These are phyloP conservation scores for Sebastes steindachneri DNA, from an alignment of 2,797 vertebrate genomes.

Conservation along the genomic window DNA sequence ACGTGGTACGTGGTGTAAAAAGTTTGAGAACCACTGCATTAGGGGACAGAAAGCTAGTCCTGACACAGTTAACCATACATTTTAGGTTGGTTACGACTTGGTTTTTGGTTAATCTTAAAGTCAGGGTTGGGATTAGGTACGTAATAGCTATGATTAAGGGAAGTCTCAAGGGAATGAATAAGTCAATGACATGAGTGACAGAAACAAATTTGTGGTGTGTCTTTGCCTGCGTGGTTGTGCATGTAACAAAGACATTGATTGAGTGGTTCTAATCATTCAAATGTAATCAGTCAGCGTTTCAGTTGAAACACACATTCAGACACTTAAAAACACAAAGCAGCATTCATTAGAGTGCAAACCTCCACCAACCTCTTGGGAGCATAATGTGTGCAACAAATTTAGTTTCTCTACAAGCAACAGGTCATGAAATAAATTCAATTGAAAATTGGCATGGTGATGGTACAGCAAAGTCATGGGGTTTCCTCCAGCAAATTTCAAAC, in stretches of 20 bases:
- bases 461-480: not conserved
- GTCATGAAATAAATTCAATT: not conserved
- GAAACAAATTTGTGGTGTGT: no score
- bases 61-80: no score
- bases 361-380: not conserved
- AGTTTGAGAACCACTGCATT: no score
- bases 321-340: no score
- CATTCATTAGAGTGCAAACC: no score
- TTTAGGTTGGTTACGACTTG: no score
- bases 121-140: no score
- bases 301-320: not conserved
- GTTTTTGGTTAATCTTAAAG: no score
- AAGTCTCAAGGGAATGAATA: not conserved
- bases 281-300: not conserved
- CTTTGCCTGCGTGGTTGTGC: no score
- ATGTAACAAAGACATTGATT: not conserved
- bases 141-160: no score
- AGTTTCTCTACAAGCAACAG: not conserved
- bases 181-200: not conserved
- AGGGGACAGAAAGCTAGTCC: no score
- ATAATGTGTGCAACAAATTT: not conserved
- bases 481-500: not conserved
- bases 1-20: fast-evolving
- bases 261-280: not conserved
- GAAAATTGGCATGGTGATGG: not conserved